phyloP scores from a whole-genome alignment of 2,113 vertebrate genomes.

The Festucalex cinctus region DNA sequence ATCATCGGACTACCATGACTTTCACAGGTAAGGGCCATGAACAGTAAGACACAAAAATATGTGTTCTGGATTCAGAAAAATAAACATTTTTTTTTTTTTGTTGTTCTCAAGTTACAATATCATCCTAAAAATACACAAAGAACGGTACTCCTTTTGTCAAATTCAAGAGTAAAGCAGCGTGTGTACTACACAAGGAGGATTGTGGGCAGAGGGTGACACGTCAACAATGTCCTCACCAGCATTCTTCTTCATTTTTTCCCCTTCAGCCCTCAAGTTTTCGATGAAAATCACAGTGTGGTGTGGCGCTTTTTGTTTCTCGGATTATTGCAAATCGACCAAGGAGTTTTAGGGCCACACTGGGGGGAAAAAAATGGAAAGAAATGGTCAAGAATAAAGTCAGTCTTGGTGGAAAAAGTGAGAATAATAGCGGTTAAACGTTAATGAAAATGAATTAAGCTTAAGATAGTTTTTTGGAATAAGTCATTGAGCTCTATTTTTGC shows the following conservation, averaged over 20 bases:
- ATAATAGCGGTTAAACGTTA: no score
- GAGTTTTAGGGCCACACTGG: neutral
- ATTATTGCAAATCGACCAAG: conserved; percentile 10
- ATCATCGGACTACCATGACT: conserved; percentile 74
- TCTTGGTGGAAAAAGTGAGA: no score
- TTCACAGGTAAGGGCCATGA: conserved; percentile 72
- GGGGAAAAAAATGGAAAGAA: no score
- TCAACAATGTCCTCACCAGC: conserved; percentile 6
- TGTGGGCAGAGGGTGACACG: conserved; percentile 46
- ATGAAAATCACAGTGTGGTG: conserved; percentile 74
- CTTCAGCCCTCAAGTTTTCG: conserved; percentile 14
- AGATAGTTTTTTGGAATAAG: no score
- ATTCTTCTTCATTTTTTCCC: conserved; percentile 1
- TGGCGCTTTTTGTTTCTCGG: conserved; percentile 55
- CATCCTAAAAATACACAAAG: conserved; percentile 54
- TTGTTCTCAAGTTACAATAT: conserved; percentile 50
- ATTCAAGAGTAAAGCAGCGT: conserved; percentile 65
- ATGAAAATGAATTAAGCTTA: neutral
- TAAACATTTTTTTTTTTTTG: conserved; percentile 48
- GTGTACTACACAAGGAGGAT: conserved; percentile 56
- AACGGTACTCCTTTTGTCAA: conserved; percentile 52
- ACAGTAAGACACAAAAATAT: conserved; percentile 76
- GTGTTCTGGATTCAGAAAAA: conserved; percentile 62
- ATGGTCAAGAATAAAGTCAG: no score
- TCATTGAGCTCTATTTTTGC: no score